Evolutionary conservation across 1,140 invertebrate genomes (phyloP), one percentile per base, ranked within the genome.

Genomic region (Drosophila grimshawi): DNA sequence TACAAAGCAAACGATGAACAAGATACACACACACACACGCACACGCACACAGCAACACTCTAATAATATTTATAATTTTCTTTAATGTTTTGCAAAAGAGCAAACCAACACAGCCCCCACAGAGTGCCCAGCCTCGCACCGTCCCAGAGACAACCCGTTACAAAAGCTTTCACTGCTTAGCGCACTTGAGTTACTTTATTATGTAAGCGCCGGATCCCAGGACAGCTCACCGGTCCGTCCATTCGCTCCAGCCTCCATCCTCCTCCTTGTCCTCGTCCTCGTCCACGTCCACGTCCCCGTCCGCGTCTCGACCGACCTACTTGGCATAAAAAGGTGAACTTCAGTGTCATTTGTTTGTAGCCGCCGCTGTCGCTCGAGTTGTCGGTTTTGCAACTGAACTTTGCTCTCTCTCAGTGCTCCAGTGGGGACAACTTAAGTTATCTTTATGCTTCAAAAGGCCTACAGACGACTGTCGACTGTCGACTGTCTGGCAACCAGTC

Each of bases 391-490:
- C 68, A 71, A 61, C 46, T 76, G 73, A 71, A 76, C 67, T 76
- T 57, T 76, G 56, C 65, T 49, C 64, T 66, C 46, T 19, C 30
- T 49, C 49, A 33, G 64, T 51, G 66, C 45, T 77, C 75, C 69
- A 57, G 74, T 64, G 75, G 78, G 75, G 70, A 75, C 70, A 75
- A 78, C 78, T 80, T 78, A 80, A 80, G 78, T 80, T 78, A 78
- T 80, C 78, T 80, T 80, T 80, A 78, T 80, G 78, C 75, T 66
- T 78, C 70, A 78, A 78, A 80, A 80, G 75, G 77, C 77, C 78
- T 80, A 71, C 66, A 57, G 62, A 45, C 68, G 32, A 55, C 56
- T 39, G 51, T 35, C 61, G 51, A 62, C 70, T 68, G 60, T 70
- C 66, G 53, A 68, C 63, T 75, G 68, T 72, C 69, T 65, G 62